phyloP scores from a whole-genome alignment of 2,888 invertebrate species.

The Drosophila nr. fundita region DNA sequence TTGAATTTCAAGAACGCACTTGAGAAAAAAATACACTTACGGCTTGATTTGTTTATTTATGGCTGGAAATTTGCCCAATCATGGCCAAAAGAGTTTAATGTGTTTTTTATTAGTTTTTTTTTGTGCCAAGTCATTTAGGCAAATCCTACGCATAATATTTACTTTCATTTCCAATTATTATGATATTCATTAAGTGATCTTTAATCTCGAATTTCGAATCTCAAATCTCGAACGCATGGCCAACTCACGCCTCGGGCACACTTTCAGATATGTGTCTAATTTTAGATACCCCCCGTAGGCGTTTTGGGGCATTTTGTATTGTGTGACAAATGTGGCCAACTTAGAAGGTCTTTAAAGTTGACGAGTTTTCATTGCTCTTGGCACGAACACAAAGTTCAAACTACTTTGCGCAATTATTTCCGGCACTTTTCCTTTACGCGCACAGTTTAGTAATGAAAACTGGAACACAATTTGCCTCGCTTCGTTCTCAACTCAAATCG shows the following conservation, averaged over 20 bases:
- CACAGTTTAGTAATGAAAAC: constrained; percentile 40
- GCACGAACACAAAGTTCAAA: constrained; percentile 66
- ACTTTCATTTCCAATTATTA: constrained; percentile 79
- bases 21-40: constrained; percentile 40
- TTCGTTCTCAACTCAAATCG: constrained; percentile 17
- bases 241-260: constrained; percentile 44
- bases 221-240: constrained; percentile 42
- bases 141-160: constrained; percentile 65
- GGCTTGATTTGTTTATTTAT: constrained; percentile 73
- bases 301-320: not conserved
- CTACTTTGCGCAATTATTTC: constrained; percentile 79
- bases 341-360: constrained; percentile 25
- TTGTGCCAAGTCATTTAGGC: constrained; percentile 62
- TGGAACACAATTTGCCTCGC: constrained; percentile 47
- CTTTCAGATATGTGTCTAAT: constrained; percentile 13
- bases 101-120: constrained; percentile 24
- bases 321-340: constrained; percentile 2
- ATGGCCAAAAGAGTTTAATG: constrained; percentile 58
- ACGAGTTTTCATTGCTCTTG: constrained; percentile 27
- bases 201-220: constrained; percentile 37
- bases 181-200: constrained; percentile 73
- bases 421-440: constrained; percentile 71
- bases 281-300: not conserved
- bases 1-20: constrained; percentile 69
- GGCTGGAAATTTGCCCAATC: constrained; percentile 66